Conservation (phyloP, 2,888 invertebrate genomes). For the Philopedon plagiatum region DNA sequence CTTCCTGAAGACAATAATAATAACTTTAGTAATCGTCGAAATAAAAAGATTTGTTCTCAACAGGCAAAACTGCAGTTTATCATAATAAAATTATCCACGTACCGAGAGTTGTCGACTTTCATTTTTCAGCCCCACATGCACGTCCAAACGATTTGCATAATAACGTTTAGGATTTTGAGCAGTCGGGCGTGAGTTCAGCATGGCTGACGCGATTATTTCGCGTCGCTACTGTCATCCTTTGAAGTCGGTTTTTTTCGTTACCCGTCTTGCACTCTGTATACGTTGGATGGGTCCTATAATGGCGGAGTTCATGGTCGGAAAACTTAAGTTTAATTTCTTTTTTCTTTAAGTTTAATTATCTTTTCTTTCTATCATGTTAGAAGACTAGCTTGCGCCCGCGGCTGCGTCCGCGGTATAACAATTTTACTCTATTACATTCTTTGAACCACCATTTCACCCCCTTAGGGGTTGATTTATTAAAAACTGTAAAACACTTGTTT, state of each 20-base stretch:
- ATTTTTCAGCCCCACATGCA: conserved; percentile 16
- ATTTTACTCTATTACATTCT: too few species aligned
- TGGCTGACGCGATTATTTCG: conserved; percentile 39
- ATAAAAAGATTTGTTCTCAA: not conserved
- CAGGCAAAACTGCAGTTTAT: conserved; percentile 15
- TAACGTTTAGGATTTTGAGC: conserved; percentile 18
- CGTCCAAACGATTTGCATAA: conserved; percentile 14
- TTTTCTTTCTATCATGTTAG: too few species aligned
- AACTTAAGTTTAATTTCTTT: not conserved
- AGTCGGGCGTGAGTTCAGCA: conserved; percentile 15
- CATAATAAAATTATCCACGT: conserved; percentile 9
- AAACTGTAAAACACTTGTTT: too few species aligned
- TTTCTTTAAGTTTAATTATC: not conserved
- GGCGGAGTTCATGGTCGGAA: not conserved
- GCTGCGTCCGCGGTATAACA: too few species aligned
- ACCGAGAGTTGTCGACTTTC: conserved; percentile 7
- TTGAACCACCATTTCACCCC: too few species aligned
- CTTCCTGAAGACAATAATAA: too few species aligned
- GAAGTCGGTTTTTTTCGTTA: conserved; percentile 16
- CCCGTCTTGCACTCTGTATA: conserved; percentile 14
- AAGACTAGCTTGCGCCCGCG: too few species aligned
- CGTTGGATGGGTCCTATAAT: not conserved
- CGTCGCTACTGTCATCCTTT: conserved; percentile 39
- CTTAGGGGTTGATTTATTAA: too few species aligned
- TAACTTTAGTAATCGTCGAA: not conserved